A percentile compares a stretch with the other conserved stretches of the same genome.
These are phyloP conservation scores for Cotesia vestalis DNA, from an alignment of 1,140 invertebrate species.

Conservation along the genomic window DNA sequence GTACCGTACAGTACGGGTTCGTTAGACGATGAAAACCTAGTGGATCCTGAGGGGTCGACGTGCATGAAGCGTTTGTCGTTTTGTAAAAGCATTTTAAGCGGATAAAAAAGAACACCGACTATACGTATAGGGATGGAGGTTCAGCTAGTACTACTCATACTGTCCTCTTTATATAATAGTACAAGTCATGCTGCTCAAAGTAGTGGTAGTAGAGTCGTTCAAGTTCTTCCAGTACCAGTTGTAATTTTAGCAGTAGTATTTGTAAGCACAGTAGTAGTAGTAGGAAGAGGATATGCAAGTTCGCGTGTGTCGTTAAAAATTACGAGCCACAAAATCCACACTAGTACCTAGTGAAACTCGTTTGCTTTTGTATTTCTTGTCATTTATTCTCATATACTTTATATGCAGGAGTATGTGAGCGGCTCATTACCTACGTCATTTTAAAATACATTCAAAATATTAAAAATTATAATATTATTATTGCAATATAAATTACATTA, in stretches of 20 bases:
- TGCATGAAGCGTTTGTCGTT: slow-evolving; percentile 38
- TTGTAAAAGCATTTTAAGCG: slow-evolving; percentile 43
- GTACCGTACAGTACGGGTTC: slow-evolving; percentile 52
- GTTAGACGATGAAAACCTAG: slow-evolving; percentile 48
- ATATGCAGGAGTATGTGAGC: slow-evolving; percentile 23
- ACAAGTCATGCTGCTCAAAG: neutral
- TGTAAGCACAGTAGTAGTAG: neutral
- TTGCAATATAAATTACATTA: no score
- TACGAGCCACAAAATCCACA: slow-evolving; percentile 42
- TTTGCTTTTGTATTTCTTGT: slow-evolving; percentile 9
- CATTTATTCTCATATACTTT: slow-evolving; percentile 11
- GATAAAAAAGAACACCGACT: neutral
- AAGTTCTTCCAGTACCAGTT: no score
- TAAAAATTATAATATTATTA: no score
- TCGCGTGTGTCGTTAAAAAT: slow-evolving; percentile 48
- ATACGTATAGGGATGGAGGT: neutral
- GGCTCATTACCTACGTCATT: neutral
- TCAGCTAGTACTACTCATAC: no score
- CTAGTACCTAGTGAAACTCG: neutral
- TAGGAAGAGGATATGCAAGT: slow-evolving; percentile 6
- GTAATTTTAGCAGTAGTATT: no score
- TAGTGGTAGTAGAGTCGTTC: neutral
- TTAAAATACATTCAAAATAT: no score
- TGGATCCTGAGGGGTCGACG: slow-evolving; percentile 38
- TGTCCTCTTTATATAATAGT: slow-evolving; percentile 1